Conservation (phyloP, 2,797 vertebrate species). For the Limosa lapponica region DNA sequence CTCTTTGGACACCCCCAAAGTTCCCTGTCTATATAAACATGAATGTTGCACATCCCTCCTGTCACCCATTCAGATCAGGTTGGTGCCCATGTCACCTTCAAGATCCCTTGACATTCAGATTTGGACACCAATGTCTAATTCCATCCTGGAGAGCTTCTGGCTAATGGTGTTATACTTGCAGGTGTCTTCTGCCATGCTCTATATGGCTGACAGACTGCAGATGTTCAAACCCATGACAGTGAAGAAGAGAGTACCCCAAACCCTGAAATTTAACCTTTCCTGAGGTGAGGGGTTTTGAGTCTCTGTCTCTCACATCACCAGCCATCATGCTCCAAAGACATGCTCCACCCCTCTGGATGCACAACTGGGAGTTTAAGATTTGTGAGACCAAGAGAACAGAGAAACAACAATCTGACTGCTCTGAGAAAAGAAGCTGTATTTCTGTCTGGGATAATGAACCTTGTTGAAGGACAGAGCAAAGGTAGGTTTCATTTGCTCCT, state of each 20-base stretch:
- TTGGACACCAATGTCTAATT: not conserved
- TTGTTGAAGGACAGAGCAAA: not conserved
- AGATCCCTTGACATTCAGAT: not conserved
- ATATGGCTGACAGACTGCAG: rapidly evolving
- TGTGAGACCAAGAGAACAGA: not conserved
- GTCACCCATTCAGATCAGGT: not conserved
- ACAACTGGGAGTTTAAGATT: not conserved
- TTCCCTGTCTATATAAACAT: not conserved
- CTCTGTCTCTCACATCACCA: not conserved
- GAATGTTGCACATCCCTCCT: not conserved
- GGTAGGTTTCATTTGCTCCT: not conserved
- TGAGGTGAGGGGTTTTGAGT: rapidly evolving
- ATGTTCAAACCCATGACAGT: not conserved
- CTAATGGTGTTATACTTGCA: rapidly evolving
- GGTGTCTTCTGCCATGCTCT: not conserved
- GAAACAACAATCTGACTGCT: not conserved
- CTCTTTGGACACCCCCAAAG: not conserved
- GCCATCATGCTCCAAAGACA: not conserved
- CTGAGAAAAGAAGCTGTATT: not conserved
- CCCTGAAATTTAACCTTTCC: not conserved
- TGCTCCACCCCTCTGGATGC: not conserved
- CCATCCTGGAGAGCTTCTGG: not conserved
- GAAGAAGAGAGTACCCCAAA: not conserved
- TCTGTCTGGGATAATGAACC: not conserved
- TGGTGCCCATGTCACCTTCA: not conserved